Conservation (phyloP, 2,797 vertebrate genomes). For the Hylomyscus alleni region DNA sequence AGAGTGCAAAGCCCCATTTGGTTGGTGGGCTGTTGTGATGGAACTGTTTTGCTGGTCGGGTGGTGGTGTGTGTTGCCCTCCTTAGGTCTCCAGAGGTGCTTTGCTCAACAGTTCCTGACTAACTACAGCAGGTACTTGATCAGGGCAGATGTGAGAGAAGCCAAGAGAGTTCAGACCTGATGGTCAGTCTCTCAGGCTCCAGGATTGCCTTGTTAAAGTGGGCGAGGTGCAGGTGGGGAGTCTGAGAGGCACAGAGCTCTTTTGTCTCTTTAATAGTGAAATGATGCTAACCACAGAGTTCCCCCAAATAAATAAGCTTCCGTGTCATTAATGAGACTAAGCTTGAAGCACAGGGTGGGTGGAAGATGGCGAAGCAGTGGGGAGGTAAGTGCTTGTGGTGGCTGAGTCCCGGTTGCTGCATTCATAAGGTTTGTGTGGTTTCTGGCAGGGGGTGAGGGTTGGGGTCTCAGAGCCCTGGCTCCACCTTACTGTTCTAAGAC, state of each 20-base stretch:
- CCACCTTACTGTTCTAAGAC: rapidly evolving
- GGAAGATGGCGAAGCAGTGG: background rate
- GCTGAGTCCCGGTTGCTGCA: background rate
- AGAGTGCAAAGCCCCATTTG: slow-evolving; percentile 32
- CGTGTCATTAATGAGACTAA: background rate
- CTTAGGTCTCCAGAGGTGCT: background rate
- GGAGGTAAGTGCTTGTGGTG: background rate
- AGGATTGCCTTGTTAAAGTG: background rate
- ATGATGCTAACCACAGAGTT: background rate
- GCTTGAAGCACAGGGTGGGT: background rate
- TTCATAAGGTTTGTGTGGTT: background rate
- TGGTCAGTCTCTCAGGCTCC: background rate
- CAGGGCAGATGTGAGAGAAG: background rate
- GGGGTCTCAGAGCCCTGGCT: too few relatives aligned
- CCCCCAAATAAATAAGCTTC: slow-evolving; percentile 26
- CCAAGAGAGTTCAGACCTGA: rapidly evolving
- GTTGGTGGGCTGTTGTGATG: background rate
- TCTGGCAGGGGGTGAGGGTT: background rate
- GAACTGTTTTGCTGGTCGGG: background rate
- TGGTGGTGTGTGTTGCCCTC: background rate
- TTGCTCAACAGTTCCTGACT: background rate
- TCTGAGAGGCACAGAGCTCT: background rate
- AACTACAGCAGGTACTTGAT: background rate
- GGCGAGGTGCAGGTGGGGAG: background rate
- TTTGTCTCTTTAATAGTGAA: background rate